phyloP scores from a whole-genome alignment of 35 echinoderm and acorn worm species.

The Acanthaster planci region DNA sequence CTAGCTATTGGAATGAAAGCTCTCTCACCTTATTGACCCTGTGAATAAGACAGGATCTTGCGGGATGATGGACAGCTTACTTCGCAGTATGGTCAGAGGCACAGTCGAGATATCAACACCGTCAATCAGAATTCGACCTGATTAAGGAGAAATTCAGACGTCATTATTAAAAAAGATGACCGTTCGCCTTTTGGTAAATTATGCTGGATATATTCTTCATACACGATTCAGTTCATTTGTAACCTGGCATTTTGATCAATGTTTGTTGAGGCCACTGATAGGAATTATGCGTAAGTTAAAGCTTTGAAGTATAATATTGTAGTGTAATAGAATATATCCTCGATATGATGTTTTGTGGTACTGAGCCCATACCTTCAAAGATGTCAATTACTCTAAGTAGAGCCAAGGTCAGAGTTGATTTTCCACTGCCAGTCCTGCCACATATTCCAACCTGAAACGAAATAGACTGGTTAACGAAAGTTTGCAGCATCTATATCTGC shows the following conservation, averaged over 20 bases:
- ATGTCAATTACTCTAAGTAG: constrained; percentile 88
- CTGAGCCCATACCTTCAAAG: constrained; percentile 72
- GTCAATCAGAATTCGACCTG: constrained; percentile 61
- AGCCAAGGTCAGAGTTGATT: constrained; percentile 86
- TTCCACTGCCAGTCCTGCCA: constrained; percentile 91
- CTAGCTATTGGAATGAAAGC: background rate
- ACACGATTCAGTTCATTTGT: too few relatives aligned
- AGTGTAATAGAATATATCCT: too few relatives aligned
- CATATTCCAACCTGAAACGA: constrained; percentile 81
- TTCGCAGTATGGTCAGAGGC: constrained; percentile 47
- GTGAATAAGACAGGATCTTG: constrained; percentile 74
- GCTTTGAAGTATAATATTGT: too few relatives aligned
- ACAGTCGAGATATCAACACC: constrained; percentile 61
- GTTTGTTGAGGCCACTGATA: too few relatives aligned
- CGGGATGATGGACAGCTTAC: constrained; percentile 64
- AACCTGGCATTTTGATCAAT: too few relatives aligned
- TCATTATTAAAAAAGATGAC: too few relatives aligned
- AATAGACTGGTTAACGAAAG: background rate
- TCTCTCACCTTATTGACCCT: constrained; percentile 60
- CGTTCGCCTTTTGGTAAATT: too few relatives aligned
- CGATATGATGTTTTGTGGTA: background rate
- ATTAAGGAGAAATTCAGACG: background rate
- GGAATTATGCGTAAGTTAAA: too few relatives aligned
- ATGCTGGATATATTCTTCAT: too few relatives aligned
- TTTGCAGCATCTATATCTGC: too few relatives aligned